Base-by-base conservation (phyloP, 1,140 invertebrate genomes). In the Vanessa tameamea region DNA sequence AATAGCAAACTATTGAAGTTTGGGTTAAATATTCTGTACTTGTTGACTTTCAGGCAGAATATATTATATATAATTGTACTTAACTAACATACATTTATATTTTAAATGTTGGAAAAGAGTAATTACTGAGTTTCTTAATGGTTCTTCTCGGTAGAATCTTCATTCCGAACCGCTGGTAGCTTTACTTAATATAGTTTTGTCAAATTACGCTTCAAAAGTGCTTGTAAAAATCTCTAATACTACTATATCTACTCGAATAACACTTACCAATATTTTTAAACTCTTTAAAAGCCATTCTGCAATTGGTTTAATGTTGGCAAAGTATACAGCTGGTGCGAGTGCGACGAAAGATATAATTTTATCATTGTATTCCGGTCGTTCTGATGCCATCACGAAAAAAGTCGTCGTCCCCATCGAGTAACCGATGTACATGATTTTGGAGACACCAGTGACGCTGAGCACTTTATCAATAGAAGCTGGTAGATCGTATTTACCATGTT, bases 381-480 rank as follows among this genome's bases (percentile, higher is more conserved):
- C 82, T 7, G 93, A 93, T 73, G 94, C 89, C 94, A 96, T 94
- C 4, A 94, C 94, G 77, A 95, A 95, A 79, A 95, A 95, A 61
- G 90, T 90, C 0, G 95, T 95, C 4, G 93, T 93, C 3, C 95
- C 95, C 95, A 95, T 94, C 23, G 94, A 94, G 81, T 94, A 93
- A 26, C 94, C 94, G 20, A 94, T 76, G 81, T 93, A 96, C 64
- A 94, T 87, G 0, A 97, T 26, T 64, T 94, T 93, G 6, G 87
- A 64, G 9, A 92, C 81, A 0, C 91, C 88, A 0, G 95, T 96
- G 14, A 85, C 80, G 1, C 93, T 78, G 3, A 96, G 78, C 7
- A 96, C 93, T 73, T 94, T 94, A 78, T 96, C 94, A 20, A 97
- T 94, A 82, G 95, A 94, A 0, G 96, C 95, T 43, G 96, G 95